Percentiles rank a stretch among this genome's conserved stretches.
Conservation (phyloP, 2,797 vertebrate species). For the Pristis pectinata region DNA sequence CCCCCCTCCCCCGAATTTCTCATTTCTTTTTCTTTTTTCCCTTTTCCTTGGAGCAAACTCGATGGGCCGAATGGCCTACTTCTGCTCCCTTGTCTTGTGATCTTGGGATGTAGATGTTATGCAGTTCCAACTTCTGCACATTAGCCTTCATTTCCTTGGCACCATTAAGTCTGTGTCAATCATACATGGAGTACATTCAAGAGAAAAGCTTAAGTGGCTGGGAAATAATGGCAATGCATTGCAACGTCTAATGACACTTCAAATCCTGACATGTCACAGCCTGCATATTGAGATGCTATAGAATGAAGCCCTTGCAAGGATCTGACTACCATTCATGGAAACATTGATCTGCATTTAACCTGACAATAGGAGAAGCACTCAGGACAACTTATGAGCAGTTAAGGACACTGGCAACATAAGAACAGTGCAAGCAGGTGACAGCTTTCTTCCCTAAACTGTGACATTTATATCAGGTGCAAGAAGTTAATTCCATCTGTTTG, state of each 20-base stretch:
- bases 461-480: neutral
- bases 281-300: neutral
- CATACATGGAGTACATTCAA: neutral
- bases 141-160: neutral
- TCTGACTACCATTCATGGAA: neutral
- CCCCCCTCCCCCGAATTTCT: too few relatives aligned
- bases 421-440: neutral
- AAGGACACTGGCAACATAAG: neutral
- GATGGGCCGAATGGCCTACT: too few relatives aligned
- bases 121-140: neutral
- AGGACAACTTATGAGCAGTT: neutral
- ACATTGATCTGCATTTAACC: neutral
- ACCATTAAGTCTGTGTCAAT: neutral
- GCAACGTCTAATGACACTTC: neutral
- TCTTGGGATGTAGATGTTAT: neutral
- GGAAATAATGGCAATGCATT: neutral
- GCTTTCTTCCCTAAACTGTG: neutral
- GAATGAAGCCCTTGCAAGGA: neutral
- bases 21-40: too few relatives aligned
- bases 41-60: too few relatives aligned
- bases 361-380: neutral
- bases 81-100: too few relatives aligned
- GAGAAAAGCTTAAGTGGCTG: too few relatives aligned
- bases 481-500: neutral
- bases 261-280: neutral